phyloP scores from a whole-genome alignment of 2,113 vertebrate genomes.

The Cynopterus brachyotis region DNA sequence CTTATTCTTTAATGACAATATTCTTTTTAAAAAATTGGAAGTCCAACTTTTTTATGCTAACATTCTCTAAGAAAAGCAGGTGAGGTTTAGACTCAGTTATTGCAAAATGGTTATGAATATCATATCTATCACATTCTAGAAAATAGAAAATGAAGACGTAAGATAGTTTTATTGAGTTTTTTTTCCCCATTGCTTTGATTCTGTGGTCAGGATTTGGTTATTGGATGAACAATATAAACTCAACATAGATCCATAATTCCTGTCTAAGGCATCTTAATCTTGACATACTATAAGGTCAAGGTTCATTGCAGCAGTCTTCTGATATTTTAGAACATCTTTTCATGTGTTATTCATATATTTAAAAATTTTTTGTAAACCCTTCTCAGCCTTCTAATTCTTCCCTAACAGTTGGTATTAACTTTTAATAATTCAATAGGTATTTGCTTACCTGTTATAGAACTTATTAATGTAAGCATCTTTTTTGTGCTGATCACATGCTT shows the following conservation, averaged over 20 bases:
- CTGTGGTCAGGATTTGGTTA: background rate
- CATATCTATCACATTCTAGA: background rate
- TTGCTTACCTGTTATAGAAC: background rate
- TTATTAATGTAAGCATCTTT: background rate
- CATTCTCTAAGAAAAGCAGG: background rate
- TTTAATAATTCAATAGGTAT: background rate
- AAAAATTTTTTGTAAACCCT: background rate
- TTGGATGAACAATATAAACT: background rate
- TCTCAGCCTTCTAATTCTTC: background rate
- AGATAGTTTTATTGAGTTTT: background rate
- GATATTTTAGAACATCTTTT: background rate
- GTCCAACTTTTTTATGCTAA: background rate
- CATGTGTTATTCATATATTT: background rate
- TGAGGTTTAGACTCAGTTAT: background rate
- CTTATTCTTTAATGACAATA: background rate
- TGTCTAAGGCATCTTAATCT: background rate
- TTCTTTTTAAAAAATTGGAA: background rate
- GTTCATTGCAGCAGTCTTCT: background rate
- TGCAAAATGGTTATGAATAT: background rate
- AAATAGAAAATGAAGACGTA: background rate
- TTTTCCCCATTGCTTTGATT: background rate
- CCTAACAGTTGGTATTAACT: background rate
- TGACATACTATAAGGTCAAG: background rate
- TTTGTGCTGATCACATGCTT: background rate
- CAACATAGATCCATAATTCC: background rate